Conservation (phyloP, 2,797 vertebrate species). For the Hippoglossus hippoglossus region DNA sequence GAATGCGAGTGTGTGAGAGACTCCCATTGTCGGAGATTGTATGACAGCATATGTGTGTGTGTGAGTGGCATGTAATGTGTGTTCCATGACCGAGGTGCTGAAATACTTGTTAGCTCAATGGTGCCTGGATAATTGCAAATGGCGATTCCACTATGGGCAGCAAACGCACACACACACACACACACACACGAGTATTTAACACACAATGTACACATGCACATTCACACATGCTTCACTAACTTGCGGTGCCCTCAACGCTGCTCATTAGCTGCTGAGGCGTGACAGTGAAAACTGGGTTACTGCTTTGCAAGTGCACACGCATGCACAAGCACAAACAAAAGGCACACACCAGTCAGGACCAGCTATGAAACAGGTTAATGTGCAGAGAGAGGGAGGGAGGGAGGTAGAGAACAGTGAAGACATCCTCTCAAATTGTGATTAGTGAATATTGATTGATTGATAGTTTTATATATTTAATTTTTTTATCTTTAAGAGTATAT, state of each 20-base stretch:
- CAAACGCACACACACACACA: conserved; percentile 1
- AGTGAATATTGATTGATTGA: no score
- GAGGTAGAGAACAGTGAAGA: background rate
- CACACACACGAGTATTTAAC: background rate
- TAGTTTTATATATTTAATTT: no score
- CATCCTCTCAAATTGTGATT: no score
- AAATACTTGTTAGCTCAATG: conserved; percentile 41
- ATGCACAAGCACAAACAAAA: conserved; percentile 26
- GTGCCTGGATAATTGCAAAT: conserved; percentile 44
- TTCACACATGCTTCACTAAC: conserved; percentile 43
- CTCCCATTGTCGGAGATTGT: conserved; percentile 17
- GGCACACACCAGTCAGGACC: conserved; percentile 13
- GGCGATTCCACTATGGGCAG: conserved; percentile 11
- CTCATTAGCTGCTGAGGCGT: conserved; percentile 70
- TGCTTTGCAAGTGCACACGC: conserved; percentile 31
- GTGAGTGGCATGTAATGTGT: conserved; percentile 4
- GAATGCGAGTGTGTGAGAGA: background rate
- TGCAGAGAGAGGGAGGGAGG: conserved; percentile 4
- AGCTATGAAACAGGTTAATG: conserved; percentile 28
- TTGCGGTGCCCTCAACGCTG: conserved; percentile 49
- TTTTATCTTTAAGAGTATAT: no score
- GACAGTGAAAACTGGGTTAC: conserved; percentile 65
- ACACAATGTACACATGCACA: conserved; percentile 16
- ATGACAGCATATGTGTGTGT: conserved; percentile 1
- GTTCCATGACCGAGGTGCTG: conserved; percentile 30